Evolutionary conservation across 2,888 invertebrate species (phyloP).

Genomic region (Spatulosminthurus flaviceps): DNA sequence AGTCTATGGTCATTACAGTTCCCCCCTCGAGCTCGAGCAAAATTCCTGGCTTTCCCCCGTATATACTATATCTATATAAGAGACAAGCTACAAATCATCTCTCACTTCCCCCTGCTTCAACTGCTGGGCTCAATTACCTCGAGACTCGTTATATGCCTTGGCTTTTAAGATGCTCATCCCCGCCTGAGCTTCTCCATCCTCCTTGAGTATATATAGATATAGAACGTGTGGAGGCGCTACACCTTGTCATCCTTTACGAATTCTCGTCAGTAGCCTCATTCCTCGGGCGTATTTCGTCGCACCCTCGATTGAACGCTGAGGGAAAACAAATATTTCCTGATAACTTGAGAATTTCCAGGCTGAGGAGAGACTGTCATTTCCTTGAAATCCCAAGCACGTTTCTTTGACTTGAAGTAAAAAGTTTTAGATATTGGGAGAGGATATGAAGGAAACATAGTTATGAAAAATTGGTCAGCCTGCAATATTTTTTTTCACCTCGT

Average conservation of each 20-base stretch:
- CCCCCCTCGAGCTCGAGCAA: background rate
- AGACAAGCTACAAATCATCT: background rate
- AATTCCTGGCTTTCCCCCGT: background rate
- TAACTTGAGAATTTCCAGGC: constrained; percentile 14
- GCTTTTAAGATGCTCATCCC: constrained; percentile 1
- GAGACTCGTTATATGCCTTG: background rate
- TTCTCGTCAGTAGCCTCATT: background rate
- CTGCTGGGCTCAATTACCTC: constrained; percentile 9
- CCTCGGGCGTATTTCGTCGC: constrained; percentile 6
- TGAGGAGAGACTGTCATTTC: background rate
- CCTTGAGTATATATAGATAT: too few relatives aligned
- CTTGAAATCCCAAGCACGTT: background rate
- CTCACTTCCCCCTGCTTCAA: background rate
- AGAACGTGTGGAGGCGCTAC: too few relatives aligned
- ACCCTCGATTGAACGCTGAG: constrained; percentile 13
- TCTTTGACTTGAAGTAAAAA: background rate
- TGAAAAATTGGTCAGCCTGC: constrained; percentile 12
- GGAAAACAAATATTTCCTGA: constrained; percentile 4
- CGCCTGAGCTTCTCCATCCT: background rate
- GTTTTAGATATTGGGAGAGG: background rate
- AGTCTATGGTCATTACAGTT: constrained; percentile 40
- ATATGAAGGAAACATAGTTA: background rate
- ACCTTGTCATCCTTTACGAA: constrained; percentile 4
- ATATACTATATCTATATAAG: too few relatives aligned
- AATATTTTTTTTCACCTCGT: background rate